Evolutionary conservation across 2,888 invertebrate genomes (phyloP), one percentile per base, ranked within the genome.

Genomic region (Gastracanthus pulcherrimus): DNA sequence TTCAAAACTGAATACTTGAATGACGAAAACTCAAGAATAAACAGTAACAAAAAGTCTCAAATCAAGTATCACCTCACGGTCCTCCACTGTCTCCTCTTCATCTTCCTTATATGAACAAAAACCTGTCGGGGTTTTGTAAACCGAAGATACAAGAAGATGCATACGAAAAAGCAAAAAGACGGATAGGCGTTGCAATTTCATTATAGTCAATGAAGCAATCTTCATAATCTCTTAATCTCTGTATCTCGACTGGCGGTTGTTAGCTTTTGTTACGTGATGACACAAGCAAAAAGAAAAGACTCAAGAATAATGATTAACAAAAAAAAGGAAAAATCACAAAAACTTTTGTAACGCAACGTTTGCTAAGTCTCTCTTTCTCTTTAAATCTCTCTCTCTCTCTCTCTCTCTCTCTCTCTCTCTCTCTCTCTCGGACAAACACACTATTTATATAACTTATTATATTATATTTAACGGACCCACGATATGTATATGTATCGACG

Each of bases 341-440:
- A 82, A 76, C 51, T 82, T 82, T 82, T 82, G 66, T 82, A 82
- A 79, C 60, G 71, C 78, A 66, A 76, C 48, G 66, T 78, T 78
- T 81, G 64, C 69, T 55, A 78, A 78, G 51, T 75, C 69, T 82
- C 23, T 72, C 64, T 74, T 3, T 64, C 19, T n/a, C n/a, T n/a
- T n/a, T n/a, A n/a, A n/a, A n/a, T n/a, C n/a, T 26, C 48, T 66
- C 9, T 69, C 45, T 69, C 48, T 58, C 7, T 75, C 34, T 72
- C 67, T 76, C 29, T 60, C 26, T 71, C 38, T 58, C 31, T 69
- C n/a, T 58, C 23, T 34, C 60, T 23, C 31, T 74, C 29, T 77
- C 45, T 75, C 16, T 74, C 62, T 48, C 38, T 77, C 62, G 62
- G 34, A 38, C 48, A 26, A 66, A 69, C 62, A 74, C 62, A 62